Percentiles rank a stretch among this genome's conserved stretches.
These are phyloP conservation scores for Molorchus minor DNA, from an alignment of 2,888 invertebrate species.

Conservation along the genomic window DNA sequence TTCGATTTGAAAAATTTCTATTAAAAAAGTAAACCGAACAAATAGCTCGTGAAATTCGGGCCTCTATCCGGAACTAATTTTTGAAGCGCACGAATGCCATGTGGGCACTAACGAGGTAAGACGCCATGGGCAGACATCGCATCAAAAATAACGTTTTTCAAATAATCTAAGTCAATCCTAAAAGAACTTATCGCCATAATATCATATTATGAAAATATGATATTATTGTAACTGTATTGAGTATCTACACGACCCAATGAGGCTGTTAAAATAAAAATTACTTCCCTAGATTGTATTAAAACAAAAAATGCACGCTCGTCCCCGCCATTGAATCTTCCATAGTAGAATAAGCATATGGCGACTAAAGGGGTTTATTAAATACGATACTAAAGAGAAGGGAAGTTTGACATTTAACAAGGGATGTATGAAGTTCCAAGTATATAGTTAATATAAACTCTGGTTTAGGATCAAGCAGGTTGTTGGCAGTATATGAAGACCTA, in stretches of 20 bases:
- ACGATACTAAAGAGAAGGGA: conserved; percentile 47
- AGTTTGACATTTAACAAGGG: conserved; percentile 55
- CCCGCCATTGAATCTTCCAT: conserved; percentile 30
- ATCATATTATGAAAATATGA: background rate
- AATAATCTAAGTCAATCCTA: too few species aligned
- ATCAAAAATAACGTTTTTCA: background rate
- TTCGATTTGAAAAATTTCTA: background rate
- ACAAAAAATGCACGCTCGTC: conserved; percentile 7
- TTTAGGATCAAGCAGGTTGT: conserved; percentile 34
- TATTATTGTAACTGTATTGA: background rate
- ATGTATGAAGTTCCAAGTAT: conserved; percentile 35
- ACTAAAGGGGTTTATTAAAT: conserved; percentile 54
- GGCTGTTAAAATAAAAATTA: too few species aligned
- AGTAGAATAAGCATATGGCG: conserved; percentile 51
- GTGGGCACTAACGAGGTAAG: background rate
- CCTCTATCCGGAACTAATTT: background rate
- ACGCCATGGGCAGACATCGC: background rate
- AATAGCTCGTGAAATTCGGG: conserved; percentile 2
- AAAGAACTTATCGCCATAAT: too few species aligned
- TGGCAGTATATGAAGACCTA: conserved; percentile 7
- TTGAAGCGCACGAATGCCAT: background rate
- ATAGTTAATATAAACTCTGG: conserved; percentile 30
- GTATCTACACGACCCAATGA: too few species aligned
- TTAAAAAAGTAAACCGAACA: conserved; percentile 2
- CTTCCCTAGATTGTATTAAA: background rate